phyloP scores from a whole-genome alignment of 2,888 invertebrate genomes.

The Invenusta paracnida region DNA sequence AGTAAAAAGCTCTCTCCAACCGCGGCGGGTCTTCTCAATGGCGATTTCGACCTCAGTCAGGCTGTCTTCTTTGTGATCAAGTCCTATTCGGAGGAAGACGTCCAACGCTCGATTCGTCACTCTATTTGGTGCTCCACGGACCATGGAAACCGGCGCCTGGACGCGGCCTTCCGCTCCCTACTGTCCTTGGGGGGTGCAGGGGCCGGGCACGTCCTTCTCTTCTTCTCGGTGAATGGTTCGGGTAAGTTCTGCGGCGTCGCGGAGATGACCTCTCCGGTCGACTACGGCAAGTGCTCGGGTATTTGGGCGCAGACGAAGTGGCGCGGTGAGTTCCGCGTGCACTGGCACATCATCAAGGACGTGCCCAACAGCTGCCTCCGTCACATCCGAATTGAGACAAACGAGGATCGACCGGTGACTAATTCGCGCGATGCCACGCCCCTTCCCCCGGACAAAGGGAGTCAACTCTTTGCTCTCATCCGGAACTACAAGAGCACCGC shows the following conservation, averaged over 20 bases:
- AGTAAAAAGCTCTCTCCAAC: no score
- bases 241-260: conserved; percentile 99
- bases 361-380: conserved; percentile 70
- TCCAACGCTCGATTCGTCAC: conserved; percentile 93
- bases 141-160: conserved; percentile 87
- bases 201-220: conserved; percentile 77
- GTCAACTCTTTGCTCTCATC: conserved; percentile 83
- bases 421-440: conserved; percentile 96
- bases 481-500: conserved; percentile 63
- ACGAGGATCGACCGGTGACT: conserved; percentile 96
- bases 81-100: conserved; percentile 95
- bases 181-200: no score
- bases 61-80: conserved; percentile 84
- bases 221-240: conserved; percentile 92
- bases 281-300: conserved; percentile 84
- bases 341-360: conserved; percentile 92
- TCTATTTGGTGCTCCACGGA: conserved; percentile 99
- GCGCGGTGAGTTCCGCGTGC: conserved; percentile 93
- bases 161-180: conserved; percentile 73
- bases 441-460: conserved; percentile 84
- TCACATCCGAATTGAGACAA: conserved; percentile 91
- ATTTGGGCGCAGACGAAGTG: conserved; percentile 99
- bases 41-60: neutral
- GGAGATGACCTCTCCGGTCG: conserved; percentile 88
- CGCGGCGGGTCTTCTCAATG: no score